phyloP scores from a whole-genome alignment of 2,797 vertebrate species.

The Cetoscarus ocellatus region DNA sequence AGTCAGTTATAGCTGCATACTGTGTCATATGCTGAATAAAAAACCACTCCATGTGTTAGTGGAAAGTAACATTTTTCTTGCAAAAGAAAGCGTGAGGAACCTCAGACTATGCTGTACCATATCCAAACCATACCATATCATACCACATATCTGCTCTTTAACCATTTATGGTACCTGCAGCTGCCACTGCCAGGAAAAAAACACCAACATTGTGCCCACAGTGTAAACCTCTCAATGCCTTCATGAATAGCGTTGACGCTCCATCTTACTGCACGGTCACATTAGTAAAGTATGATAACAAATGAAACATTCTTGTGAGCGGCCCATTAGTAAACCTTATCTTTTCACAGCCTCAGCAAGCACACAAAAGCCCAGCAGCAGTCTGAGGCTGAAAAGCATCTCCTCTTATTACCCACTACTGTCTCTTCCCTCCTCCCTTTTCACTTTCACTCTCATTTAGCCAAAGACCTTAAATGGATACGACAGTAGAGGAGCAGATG shows the following conservation, averaged over 20 bases:
- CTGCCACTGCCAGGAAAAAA: slow-evolving; percentile 43
- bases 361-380: slow-evolving; percentile 64
- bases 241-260: slow-evolving; percentile 52
- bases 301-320: slow-evolving; percentile 72
- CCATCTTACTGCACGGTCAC: slow-evolving; percentile 49
- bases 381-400: slow-evolving; percentile 47
- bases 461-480: slow-evolving; percentile 40
- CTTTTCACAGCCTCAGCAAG: slow-evolving; percentile 68
- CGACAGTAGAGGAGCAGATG: slow-evolving; percentile 7
- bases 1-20: too few species aligned
- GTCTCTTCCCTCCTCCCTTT: slow-evolving; percentile 34
- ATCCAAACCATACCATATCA: background rate
- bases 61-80: too few species aligned
- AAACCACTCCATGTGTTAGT: too few species aligned
- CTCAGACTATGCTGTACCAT: too few species aligned
- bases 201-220: slow-evolving; percentile 37
- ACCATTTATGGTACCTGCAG: slow-evolving; percentile 21
- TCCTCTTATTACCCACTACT: slow-evolving; percentile 43
- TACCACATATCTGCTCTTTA: slow-evolving; percentile 30
- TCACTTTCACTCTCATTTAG: slow-evolving; percentile 47
- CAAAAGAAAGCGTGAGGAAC: too few species aligned
- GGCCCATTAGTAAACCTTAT: slow-evolving; percentile 79
- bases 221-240: slow-evolving; percentile 58
- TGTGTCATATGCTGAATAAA: too few species aligned
- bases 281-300: slow-evolving; percentile 73